phyloP scores from a whole-genome alignment of 2,888 invertebrate genomes.

The Phymatocera aterrima region DNA sequence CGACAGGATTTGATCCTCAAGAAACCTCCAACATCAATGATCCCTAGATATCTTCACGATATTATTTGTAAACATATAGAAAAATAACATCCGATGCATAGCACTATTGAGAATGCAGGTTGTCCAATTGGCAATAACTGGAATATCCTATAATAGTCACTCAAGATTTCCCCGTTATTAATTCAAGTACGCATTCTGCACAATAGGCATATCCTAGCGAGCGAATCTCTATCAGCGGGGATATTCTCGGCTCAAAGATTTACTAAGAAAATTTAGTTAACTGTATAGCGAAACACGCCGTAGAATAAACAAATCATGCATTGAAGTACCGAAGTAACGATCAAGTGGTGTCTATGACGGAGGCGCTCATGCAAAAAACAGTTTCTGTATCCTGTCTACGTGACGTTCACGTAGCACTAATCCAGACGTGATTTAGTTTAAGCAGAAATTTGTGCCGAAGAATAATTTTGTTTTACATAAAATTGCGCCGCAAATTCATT shows the following conservation, averaged over 20 bases:
- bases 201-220: not conserved
- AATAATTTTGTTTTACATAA: not conserved
- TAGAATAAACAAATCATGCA: not conserved
- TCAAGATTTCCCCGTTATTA: not conserved
- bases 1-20: not conserved
- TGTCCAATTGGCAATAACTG: not conserved
- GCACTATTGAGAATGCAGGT: not conserved
- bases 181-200: not conserved
- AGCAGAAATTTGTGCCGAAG: not conserved
- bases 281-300: not conserved
- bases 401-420: not conserved
- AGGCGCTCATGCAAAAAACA: not conserved
- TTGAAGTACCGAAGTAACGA: not conserved
- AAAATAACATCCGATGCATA: not conserved
- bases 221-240: not conserved
- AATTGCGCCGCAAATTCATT: not conserved
- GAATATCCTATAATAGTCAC: not conserved
- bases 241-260: constrained; percentile 7
- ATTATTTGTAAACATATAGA: not conserved
- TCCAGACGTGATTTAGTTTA: constrained; percentile 2
- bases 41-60: not conserved
- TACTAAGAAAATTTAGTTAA: not conserved
- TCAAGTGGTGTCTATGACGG: constrained; percentile 28
- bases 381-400: constrained; percentile 7
- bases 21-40: not conserved